Percentiles rank a stretch among this genome's conserved stretches.
These are phyloP conservation scores for Orientallactaga bullata DNA, from an alignment of 2,113 vertebrate species.

Conservation along the genomic window DNA sequence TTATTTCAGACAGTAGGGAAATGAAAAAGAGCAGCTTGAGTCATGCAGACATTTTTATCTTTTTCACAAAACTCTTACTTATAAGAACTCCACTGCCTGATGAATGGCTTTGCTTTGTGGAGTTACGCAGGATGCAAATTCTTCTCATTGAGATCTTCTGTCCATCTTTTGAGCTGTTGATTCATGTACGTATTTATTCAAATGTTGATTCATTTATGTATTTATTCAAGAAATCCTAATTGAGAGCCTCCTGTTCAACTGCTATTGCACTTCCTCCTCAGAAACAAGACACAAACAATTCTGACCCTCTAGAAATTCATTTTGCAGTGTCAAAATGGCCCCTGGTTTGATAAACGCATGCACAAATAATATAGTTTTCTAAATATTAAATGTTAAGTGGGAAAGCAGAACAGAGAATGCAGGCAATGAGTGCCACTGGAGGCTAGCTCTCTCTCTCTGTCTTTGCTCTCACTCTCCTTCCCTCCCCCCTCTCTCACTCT, in stretches of 20 bases:
- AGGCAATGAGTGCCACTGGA: neutral
- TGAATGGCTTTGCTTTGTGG: neutral
- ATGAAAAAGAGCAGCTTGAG: neutral
- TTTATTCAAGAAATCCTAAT: neutral
- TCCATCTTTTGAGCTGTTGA: neutral
- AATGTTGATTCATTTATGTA: neutral
- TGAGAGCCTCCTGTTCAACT: neutral
- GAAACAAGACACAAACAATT: constrained; percentile 35
- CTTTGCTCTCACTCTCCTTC: no score
- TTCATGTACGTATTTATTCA: neutral
- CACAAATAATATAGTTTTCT: neutral
- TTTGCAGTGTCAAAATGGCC: neutral
- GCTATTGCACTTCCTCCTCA: neutral
- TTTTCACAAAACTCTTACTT: neutral
- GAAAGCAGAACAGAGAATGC: neutral
- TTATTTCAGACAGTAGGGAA: neutral
- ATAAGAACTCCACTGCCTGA: neutral
- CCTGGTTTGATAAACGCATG: neutral
- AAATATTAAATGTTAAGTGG: neutral
- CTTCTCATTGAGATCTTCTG: neutral
- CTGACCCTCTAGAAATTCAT: neutral
- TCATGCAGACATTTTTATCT: neutral
- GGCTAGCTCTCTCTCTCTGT: no score
- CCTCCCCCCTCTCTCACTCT: no score
- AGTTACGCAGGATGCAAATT: neutral